Percentiles rank a stretch among this genome's conserved stretches.
Evolutionary conservation across 2,888 invertebrate species (phyloP).

Genomic region (Melangyna quadrimaculata): DNA sequence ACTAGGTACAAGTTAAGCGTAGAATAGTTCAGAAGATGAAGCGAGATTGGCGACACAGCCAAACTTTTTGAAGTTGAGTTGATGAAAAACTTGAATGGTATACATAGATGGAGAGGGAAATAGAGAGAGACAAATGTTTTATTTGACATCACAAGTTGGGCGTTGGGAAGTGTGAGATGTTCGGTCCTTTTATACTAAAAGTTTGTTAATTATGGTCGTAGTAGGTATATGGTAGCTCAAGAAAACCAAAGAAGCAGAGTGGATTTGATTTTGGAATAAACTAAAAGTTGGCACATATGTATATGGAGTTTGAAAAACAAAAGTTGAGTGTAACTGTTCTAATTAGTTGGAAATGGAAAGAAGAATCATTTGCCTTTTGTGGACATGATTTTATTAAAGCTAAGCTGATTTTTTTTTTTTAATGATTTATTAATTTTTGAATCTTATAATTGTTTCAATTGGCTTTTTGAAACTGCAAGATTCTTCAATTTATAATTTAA

Average conservation of each 20-base stretch:
- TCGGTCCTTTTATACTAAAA: background rate
- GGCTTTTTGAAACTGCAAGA: too few species aligned
- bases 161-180: background rate
- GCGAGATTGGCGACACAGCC: background rate
- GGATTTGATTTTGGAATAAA: slow-evolving; percentile 16
- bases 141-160: background rate
- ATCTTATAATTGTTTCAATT: too few species aligned
- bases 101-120: background rate
- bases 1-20: background rate
- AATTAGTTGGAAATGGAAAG: background rate
- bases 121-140: background rate
- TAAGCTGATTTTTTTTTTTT: too few species aligned
- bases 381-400: too few species aligned
- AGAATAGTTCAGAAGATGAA: background rate
- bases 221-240: background rate
- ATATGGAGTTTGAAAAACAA: background rate
- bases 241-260: background rate
- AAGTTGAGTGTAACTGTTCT: background rate
- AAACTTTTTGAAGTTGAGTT: slow-evolving; percentile 8
- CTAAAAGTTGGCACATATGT: too few species aligned
- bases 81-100: slow-evolving; percentile 9
- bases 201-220: slow-evolving; percentile 9
- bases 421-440: too few species aligned
- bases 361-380: background rate
- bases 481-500: too few species aligned